Evolutionary conservation across 2,113 vertebrate genomes (phyloP).

Genomic region (Lepus americanus): DNA sequence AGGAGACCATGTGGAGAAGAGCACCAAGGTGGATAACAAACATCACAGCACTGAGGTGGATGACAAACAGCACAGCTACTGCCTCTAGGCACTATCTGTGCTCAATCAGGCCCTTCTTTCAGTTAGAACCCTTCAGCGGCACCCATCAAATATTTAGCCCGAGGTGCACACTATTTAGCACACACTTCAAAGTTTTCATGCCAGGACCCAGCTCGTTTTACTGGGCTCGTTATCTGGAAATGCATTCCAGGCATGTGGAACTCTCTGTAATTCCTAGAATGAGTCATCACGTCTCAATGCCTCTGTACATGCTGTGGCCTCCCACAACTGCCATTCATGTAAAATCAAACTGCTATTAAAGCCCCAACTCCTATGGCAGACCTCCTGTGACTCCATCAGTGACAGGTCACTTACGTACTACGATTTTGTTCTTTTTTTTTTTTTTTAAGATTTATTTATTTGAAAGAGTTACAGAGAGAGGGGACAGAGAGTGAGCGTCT

Average conservation of each 20-base stretch:
- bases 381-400: neutral
- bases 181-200: neutral
- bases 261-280: neutral
- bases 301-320: neutral
- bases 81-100: neutral
- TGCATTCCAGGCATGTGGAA: neutral
- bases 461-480: too few relatives aligned
- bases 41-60: neutral
- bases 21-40: neutral
- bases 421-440: neutral
- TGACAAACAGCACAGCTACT: neutral
- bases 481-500: too few relatives aligned
- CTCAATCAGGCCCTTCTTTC: neutral
- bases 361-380: neutral
- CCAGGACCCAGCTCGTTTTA: neutral
- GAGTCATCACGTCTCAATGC: neutral
- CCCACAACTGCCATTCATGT: neutral
- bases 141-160: neutral
- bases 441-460: too few relatives aligned
- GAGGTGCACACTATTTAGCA: neutral
- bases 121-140: neutral
- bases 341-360: slow-evolving; percentile 5
- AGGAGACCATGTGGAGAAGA: neutral
- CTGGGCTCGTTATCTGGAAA: neutral
- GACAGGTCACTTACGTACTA: neutral